These are phyloP conservation scores for Harpagoxenus sublaevis DNA, from an alignment of 2,888 invertebrate species.

Conservation along the genomic window DNA sequence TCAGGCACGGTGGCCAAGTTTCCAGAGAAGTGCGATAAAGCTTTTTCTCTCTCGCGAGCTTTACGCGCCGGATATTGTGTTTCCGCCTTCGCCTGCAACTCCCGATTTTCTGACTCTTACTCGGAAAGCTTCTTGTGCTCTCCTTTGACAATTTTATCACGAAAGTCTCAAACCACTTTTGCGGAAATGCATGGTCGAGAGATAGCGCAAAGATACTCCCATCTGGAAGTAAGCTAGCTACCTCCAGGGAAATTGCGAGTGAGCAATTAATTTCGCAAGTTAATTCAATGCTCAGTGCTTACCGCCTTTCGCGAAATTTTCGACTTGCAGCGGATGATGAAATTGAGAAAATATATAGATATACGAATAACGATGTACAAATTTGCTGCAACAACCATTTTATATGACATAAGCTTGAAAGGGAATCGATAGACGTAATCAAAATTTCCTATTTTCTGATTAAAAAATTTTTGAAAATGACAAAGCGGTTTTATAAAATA, in stretches of 20 bases:
- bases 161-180: not conserved
- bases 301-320: not conserved
- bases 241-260: constrained; percentile 21
- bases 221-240: not conserved
- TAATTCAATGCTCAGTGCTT: constrained; percentile 8
- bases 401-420: not conserved
- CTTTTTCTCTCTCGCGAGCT: constrained; percentile 6
- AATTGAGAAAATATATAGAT: not conserved
- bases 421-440: not conserved
- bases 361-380: not conserved
- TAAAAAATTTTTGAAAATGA: not conserved
- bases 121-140: not conserved
- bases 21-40: constrained; percentile 26
- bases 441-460: not conserved
- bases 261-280: constrained; percentile 23
- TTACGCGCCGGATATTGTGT: constrained; percentile 32
- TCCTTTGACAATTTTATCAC: constrained; percentile 21
- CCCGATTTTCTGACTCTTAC: constrained; percentile 9
- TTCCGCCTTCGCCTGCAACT: constrained; percentile 2
- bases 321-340: not conserved
- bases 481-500: not conserved
- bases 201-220: not conserved
- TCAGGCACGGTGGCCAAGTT: constrained; percentile 3
- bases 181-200: not conserved
- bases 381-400: not conserved